Percentiles rank a stretch among this genome's conserved stretches.
phyloP scores from a whole-genome alignment of 2,888 invertebrate species.

The Schizaphis graminum region DNA sequence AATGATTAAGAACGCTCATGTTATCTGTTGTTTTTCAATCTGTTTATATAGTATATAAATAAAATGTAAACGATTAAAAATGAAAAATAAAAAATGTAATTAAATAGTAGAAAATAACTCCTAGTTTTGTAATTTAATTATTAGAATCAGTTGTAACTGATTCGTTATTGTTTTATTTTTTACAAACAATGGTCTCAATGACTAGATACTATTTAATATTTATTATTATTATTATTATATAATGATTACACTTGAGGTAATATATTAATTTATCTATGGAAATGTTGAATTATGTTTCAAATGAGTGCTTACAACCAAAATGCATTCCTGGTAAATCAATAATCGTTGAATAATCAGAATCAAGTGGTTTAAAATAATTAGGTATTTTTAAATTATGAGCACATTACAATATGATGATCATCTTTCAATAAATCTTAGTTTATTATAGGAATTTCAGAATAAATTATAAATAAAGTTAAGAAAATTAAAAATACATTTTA shows the following conservation, averaged over 20 bases:
- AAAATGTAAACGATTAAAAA: slow-evolving; percentile 65
- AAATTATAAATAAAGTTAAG: background rate
- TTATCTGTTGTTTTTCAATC: slow-evolving; percentile 66
- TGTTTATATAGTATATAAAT: slow-evolving; percentile 65
- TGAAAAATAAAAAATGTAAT: slow-evolving; percentile 64
- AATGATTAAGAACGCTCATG: slow-evolving; percentile 65
- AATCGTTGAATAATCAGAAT: background rate
- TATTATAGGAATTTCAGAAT: background rate
- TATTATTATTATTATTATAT: background rate
- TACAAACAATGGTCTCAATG: background rate
- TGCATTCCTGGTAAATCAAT: background rate
- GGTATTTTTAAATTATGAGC: background rate
- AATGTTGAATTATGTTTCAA: background rate
- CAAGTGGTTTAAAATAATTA: background rate
- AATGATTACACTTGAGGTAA: slow-evolving; percentile 12
- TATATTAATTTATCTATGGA: background rate
- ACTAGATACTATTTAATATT: slow-evolving; percentile 6
- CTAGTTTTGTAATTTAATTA: slow-evolving; percentile 13
- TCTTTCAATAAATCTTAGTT: background rate
- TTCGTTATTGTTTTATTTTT: slow-evolving; percentile 21
- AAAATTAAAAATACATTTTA: background rate
- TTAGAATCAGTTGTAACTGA: background rate
- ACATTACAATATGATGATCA: background rate
- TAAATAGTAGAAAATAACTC: slow-evolving; percentile 59
- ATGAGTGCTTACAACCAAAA: background rate